Base-by-base conservation (phyloP, 2,888 invertebrate species). In the Drosophila atroscutellata region DNA sequence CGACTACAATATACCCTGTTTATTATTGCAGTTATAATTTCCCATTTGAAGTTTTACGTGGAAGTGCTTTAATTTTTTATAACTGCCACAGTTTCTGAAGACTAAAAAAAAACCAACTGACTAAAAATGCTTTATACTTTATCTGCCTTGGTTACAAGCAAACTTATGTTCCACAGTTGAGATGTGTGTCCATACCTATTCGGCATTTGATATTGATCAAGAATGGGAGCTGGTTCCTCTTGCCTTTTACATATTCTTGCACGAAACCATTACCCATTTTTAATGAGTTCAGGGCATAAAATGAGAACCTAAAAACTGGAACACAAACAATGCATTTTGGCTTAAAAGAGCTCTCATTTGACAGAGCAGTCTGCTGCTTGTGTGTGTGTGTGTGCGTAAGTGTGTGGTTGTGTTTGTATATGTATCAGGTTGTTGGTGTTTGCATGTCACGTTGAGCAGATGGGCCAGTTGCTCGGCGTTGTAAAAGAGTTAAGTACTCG, bases 261-360 rank as follows among this genome's bases (percentile, higher is more conserved):
- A 18, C 5, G 28, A 37, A n/a, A 8, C 15, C 6, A 18, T 55
- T n/a, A 3, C 15, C 1, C 8, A 8, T 30, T 20, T 20, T 15
- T 30, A 9, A 30, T 26, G 47, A 13, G n/a, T 34, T 9, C 3
- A 52, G 9, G 28, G 3, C 32, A 39, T 55, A n/a, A 24, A 32
- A 13, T 8, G n/a, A 9, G 11, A 50, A 20, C 32, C 51, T 24
- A 13, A 30, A 56, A 72, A 56, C 54, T 55, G 63, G 37, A 55
- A 52, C 47, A 58, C 57, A 78, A 32, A 69, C 75, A 77, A 66
- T 77, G 66, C 65, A 63, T 64, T 74, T 71, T 54, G 49, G 61
- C 51, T 57, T 55, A 59, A 51, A 68, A 68, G 72, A 39, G 61
- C 59, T 70, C 65, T 62, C 75, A 59, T 69, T 67, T 63, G 59